These are phyloP conservation scores for Leptodirus hochenwartii DNA, from an alignment of 2,888 invertebrate species.

Conservation along the genomic window DNA sequence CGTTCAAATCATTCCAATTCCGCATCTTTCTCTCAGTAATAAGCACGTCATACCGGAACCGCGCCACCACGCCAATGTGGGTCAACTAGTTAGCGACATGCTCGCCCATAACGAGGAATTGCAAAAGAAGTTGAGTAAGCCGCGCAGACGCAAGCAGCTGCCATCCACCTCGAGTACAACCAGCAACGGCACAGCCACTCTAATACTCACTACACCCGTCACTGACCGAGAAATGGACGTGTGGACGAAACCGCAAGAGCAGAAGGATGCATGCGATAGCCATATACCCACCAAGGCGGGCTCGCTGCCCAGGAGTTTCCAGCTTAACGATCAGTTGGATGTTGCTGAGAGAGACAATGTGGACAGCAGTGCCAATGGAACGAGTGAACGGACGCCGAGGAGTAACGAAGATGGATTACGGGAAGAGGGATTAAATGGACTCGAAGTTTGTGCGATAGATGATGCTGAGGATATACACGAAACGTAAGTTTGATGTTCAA, in stretches of 20 bases:
- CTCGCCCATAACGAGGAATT: conserved; percentile 70
- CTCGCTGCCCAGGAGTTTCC: conserved; percentile 61
- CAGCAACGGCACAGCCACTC: too few relatives aligned
- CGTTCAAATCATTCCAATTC: too few relatives aligned
- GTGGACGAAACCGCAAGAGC: conserved; percentile 22
- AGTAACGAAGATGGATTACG: background rate
- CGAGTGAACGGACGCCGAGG: background rate
- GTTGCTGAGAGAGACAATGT: conserved; percentile 17
- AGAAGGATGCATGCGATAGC: conserved; percentile 53
- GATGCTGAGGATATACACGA: conserved; percentile 19
- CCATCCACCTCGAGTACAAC: too few relatives aligned
- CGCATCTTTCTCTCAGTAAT: too few relatives aligned
- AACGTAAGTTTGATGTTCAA: too few relatives aligned
- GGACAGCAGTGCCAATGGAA: conserved; percentile 4
- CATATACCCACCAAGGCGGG: conserved; percentile 58
- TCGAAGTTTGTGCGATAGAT: too few relatives aligned
- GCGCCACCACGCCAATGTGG: conserved; percentile 23
- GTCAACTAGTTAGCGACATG: conserved; percentile 65
- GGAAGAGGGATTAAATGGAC: too few relatives aligned
- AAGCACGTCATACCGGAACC: too few relatives aligned
- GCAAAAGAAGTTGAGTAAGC: conserved; percentile 58
- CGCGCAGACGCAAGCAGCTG: conserved; percentile 43
- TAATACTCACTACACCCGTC: too few relatives aligned
- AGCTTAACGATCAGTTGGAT: conserved; percentile 37
- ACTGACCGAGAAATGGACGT: too few relatives aligned